These are phyloP conservation scores for Enteromius paludinosus DNA, from an alignment of 2,797 vertebrate genomes.

Conservation along the genomic window DNA sequence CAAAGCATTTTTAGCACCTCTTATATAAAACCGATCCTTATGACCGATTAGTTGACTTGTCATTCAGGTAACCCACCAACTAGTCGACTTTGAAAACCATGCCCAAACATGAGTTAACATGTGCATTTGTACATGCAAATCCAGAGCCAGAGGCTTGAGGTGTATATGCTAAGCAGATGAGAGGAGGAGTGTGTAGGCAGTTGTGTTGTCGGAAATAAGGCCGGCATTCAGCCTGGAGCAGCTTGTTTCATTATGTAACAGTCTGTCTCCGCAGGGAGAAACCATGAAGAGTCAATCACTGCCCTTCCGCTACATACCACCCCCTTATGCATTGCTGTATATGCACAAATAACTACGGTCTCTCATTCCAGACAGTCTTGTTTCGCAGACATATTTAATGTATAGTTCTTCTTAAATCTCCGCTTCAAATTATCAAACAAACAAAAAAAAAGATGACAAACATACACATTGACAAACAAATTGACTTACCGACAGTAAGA, in stretches of 20 bases:
- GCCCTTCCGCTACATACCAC: conserved; percentile 62
- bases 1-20: not conserved
- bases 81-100: not conserved
- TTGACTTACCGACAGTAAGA: not conserved
- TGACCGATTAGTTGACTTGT: conserved; percentile 2
- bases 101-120: not conserved
- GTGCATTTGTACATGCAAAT: conserved; percentile 5
- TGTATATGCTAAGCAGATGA: conserved; percentile 31
- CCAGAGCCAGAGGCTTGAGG: conserved; percentile 24
- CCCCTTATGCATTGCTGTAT: conserved; percentile 21
- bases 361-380: not conserved
- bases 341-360: conserved; percentile 17
- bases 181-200: conserved; percentile 27
- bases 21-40: not conserved
- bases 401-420: not conserved
- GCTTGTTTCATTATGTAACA: conserved; percentile 68
- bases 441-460: too few species aligned
- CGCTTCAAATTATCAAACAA: not conserved
- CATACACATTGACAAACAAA: too few species aligned
- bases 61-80: not conserved
- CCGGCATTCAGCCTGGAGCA: conserved; percentile 47
- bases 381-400: not conserved
- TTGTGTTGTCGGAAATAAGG: conserved; percentile 48
- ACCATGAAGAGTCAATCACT: conserved; percentile 47
- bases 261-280: conserved; percentile 49